Evolutionary conservation across 2,113 vertebrate genomes (phyloP), one percentile per base, ranked within the genome.

Genomic region (Vulpes vulpes): DNA sequence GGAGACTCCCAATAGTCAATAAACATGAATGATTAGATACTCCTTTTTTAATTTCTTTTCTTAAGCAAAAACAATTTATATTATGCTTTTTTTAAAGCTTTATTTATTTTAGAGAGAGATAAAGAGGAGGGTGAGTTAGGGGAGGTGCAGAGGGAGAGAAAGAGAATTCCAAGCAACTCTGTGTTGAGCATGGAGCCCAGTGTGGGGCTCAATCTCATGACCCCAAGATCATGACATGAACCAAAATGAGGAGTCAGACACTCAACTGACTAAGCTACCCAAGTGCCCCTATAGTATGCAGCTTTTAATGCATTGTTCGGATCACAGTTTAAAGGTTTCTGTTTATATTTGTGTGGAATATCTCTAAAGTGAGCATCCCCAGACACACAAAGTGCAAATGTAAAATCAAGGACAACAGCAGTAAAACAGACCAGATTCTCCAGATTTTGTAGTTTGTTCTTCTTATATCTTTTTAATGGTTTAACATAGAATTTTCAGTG

Each of bases 301-400:
- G 32, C 16, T 97, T 98, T 96, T 6, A 96, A 89, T 55, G 57
- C 97, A 86, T 98, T 79, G 27, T 94, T 95, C 5, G 64, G 59
- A 53, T 97, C 84, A 74, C 65, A 83, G 38, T 49, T 59, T 88
- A 96, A 53, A 84, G 95, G 11, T 67, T 95, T 92, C 94, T 83
- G 91, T 49, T 96, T 98, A 93, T 62, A 55, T 97, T 95, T 92
- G 67, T 82, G 27, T 91, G 73, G 96, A 98, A 97, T 62, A 87
- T 30, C 91, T 95, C 51, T 93, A 32, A 96, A 80, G 5, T 88
- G 25, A 81, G 3, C 53, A 85, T 89, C 43, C 16, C 55, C 67
- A 69, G 79, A 73, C 8, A 83, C 17, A 81, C 8, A 38, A 83
- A 81, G 38, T 94, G 1, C 59, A 94, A 93, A 88, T 80, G 16